phyloP scores from a whole-genome alignment of 2,113 vertebrate genomes.

The Vulpes lagopus region DNA sequence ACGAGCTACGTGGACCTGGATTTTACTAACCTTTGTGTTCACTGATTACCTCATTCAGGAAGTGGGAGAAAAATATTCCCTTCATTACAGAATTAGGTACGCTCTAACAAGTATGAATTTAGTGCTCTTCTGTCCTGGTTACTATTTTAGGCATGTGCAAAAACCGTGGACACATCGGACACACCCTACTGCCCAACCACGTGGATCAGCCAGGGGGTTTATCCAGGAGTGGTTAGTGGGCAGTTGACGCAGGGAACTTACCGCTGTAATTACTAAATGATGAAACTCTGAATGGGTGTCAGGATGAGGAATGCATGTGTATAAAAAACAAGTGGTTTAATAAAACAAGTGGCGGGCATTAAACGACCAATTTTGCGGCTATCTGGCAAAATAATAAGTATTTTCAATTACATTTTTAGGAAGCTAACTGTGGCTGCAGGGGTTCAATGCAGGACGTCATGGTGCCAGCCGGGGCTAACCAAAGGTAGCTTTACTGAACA shows the following conservation, averaged over 20 bases:
- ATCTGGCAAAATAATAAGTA: background rate
- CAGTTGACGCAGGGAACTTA: background rate
- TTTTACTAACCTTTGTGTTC: background rate
- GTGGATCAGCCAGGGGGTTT: background rate
- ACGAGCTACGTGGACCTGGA: background rate
- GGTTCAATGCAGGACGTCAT: background rate
- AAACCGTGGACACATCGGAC: background rate
- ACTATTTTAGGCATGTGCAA: background rate
- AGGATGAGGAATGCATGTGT: background rate
- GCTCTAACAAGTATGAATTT: background rate
- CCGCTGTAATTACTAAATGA: background rate
- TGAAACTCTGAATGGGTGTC: background rate
- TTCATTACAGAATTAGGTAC: background rate
- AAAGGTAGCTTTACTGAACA: background rate
- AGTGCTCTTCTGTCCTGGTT: background rate
- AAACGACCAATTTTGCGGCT: background rate
- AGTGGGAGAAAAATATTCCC: background rate
- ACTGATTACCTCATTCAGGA: background rate
- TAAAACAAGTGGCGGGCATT: background rate
- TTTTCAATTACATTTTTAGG: background rate
- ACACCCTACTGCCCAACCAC: background rate
- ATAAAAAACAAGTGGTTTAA: background rate
- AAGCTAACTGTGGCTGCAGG: fast-evolving
- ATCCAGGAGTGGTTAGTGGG: background rate
- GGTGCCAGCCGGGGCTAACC: background rate